Base-by-base conservation (phyloP, 2,888 invertebrate species). In the Acleris holmiana region DNA sequence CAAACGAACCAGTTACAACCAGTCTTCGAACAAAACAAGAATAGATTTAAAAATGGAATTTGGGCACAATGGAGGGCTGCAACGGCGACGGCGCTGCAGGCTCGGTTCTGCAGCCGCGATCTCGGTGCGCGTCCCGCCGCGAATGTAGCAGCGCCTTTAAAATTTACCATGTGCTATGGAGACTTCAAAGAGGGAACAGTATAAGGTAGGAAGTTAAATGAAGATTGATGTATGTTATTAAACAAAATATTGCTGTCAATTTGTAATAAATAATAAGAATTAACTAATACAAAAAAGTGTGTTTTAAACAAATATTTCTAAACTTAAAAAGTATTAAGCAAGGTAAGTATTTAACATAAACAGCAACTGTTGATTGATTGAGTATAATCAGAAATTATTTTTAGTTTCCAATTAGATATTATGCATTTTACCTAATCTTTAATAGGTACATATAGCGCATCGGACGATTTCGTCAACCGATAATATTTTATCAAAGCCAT, bases 11-110 rank as follows among this genome's bases (percentile, higher is more conserved):
- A 53, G 64, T 54, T 47, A 35, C 35, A 35, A 35, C 35, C 35
- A 35, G 35, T 35, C 35, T 13, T 35, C 13, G 35, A 13, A 35
- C 35, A 35, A 35, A 35, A 35, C 29, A 53, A 64, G 64, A 64
- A 64, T 64, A 64, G 64, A 64, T 54, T 58, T 23, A 23, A 56
- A 47, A 64, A 51, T 29, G 57, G 51, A 57, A 54, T 49, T 64
- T 55, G 55, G 64, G 48, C 58, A 49, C 60, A 65, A 55, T 44
- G 54, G 48, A 62, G 65, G 71, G 69, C 68, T 73, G 75, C 77
- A 80, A 74, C 76, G 74, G 68, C 25, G 65, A 25, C 63, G 72
- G 72, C 60, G 78, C 79, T 77, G 79, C 79, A 78, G 70, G 76
- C 78, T 77, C 73, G 67, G 19, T 40, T 50, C 57, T 70, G 73